These are phyloP conservation scores for Pseudocheirus occidentalis DNA, from an alignment of 2,797 vertebrate species.

Conservation along the genomic window DNA sequence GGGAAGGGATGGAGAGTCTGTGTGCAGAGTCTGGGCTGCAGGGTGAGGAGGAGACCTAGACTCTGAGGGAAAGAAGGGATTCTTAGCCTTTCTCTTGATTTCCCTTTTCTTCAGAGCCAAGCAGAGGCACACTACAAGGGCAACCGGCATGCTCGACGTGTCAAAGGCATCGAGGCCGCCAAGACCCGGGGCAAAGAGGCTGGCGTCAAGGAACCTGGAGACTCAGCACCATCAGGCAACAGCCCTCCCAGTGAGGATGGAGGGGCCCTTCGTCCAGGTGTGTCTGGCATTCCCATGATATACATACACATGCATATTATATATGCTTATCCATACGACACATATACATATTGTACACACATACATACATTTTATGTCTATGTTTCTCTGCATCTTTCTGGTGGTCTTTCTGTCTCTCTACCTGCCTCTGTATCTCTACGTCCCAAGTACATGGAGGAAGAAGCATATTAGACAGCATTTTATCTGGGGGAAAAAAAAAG, in stretches of 20 bases:
- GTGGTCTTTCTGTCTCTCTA: background rate
- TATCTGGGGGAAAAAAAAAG: background rate
- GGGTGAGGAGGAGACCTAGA: background rate
- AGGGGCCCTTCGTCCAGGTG: slow-evolving; percentile 79
- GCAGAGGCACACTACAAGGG: slow-evolving; percentile 97
- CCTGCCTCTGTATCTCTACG: background rate
- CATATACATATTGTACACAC: too few relatives aligned
- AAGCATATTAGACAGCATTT: background rate
- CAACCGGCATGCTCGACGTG: slow-evolving; percentile 93
- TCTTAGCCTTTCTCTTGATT: slow-evolving; percentile 59
- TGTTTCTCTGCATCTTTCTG: background rate
- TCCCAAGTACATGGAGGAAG: background rate
- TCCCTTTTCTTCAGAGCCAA: slow-evolving; percentile 88
- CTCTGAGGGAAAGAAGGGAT: slow-evolving; percentile 9
- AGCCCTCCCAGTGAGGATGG: slow-evolving; percentile 77
- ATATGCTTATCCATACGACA: too few relatives aligned
- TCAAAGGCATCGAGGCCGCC: slow-evolving; percentile 95
- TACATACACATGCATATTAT: background rate
- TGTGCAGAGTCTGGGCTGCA: background rate
- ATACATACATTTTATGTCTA: background rate
- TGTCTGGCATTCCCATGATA: slow-evolving; percentile 17
- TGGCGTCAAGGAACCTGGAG: slow-evolving; percentile 86
- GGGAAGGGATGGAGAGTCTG: background rate
- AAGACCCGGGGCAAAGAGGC: slow-evolving; percentile 90
- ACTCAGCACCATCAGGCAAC: slow-evolving; percentile 79